Conservation (phyloP, 2,797 vertebrate species). For the Pseudocheirus occidentalis region DNA sequence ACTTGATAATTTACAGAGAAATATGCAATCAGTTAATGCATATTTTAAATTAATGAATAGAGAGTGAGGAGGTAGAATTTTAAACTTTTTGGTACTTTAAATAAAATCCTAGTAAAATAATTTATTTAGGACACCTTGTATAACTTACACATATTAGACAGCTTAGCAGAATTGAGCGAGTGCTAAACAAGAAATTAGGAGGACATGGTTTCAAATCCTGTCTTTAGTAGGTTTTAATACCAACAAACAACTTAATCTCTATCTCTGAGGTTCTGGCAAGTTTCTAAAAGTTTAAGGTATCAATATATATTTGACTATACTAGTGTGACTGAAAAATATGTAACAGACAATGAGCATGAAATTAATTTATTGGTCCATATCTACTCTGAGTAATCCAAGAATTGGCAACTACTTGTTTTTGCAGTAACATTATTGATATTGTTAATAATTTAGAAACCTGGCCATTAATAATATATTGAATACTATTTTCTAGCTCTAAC, state of each 20-base stretch:
- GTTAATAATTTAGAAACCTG: background rate
- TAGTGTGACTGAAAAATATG: background rate
- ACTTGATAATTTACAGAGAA: slow-evolving; percentile 32
- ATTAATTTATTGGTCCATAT: background rate
- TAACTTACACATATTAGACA: background rate
- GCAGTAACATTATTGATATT: background rate
- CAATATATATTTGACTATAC: background rate
- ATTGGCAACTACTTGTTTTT: background rate
- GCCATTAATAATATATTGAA: background rate
- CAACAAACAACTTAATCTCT: background rate
- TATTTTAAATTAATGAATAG: background rate
- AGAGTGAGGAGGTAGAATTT: background rate
- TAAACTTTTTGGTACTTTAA: slow-evolving; percentile 17
- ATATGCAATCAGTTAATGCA: background rate
- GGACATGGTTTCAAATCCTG: background rate
- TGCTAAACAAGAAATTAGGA: background rate
- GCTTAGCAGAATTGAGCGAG: background rate
- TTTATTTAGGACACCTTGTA: background rate
- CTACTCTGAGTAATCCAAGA: background rate
- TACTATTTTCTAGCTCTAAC: background rate
- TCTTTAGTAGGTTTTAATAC: background rate
- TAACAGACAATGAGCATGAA: background rate
- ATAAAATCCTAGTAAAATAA: background rate
- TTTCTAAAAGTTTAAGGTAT: background rate
- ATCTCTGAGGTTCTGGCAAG: background rate